A percentile compares a stretch with the other conserved stretches of the same genome.
Evolutionary conservation across 2,888 invertebrate species (phyloP).

Genomic region (Deladenus siricidicola): DNA sequence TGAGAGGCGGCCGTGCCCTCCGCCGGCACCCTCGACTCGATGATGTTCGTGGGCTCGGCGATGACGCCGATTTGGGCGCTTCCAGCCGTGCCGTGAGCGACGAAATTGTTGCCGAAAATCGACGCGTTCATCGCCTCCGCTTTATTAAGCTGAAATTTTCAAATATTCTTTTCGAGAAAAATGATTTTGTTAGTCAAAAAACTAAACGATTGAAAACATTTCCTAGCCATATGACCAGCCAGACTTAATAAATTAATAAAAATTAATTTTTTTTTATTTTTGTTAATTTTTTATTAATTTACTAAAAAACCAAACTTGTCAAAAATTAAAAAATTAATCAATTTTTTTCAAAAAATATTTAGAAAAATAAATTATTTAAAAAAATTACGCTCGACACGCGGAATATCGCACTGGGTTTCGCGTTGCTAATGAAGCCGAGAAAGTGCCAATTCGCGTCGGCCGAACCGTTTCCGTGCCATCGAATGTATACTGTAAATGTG

Average conservation of each 20-base stretch:
- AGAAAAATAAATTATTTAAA: constrained; percentile 1
- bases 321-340: neutral
- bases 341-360: neutral
- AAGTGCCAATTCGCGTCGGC: constrained; percentile 88
- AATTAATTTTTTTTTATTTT: too few species aligned
- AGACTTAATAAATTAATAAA: too few species aligned
- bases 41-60: constrained; percentile 65
- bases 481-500: constrained; percentile 69
- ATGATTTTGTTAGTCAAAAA: neutral
- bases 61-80: constrained; percentile 65
- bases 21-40: constrained; percentile 58
- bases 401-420: constrained; percentile 91
- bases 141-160: neutral
- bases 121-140: neutral
- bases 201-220: too few species aligned
- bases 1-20: constrained; percentile 51
- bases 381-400: constrained; percentile 66
- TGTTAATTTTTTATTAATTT: too few species aligned
- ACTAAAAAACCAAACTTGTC: neutral
- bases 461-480: constrained; percentile 72
- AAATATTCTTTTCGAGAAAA: neutral
- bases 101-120: neutral
- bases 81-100: neutral
- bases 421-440: constrained; percentile 81
- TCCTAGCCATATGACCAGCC: too few species aligned